phyloP scores from a whole-genome alignment of 1,140 invertebrate genomes.

The Pseudomyrmex gracilis region DNA sequence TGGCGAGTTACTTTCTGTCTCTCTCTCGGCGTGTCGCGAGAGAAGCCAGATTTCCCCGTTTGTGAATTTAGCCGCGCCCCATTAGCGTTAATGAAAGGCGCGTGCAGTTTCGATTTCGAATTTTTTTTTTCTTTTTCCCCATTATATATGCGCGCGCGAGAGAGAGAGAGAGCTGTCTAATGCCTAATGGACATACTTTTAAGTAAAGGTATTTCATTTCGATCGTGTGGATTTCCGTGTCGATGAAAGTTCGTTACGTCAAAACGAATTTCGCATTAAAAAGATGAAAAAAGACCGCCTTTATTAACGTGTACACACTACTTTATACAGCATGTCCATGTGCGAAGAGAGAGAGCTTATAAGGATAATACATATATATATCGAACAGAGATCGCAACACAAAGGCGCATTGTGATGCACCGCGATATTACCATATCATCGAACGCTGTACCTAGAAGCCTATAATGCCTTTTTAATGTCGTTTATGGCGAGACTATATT shows the following conservation, averaged over 20 bases:
- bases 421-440: slow-evolving; percentile 39
- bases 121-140: slow-evolving; percentile 55
- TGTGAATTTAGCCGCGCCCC: slow-evolving; percentile 52
- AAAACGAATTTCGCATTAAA: not conserved
- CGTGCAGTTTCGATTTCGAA: slow-evolving; percentile 56
- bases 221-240: not conserved
- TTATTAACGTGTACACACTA: not conserved
- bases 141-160: slow-evolving; percentile 41
- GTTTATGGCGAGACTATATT: not conserved
- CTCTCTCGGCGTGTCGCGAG: slow-evolving; percentile 12
- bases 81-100: slow-evolving; percentile 71
- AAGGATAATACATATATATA: not conserved
- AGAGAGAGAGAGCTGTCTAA: slow-evolving; percentile 47
- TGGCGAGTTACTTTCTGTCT: slow-evolving; percentile 48
- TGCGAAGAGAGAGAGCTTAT: too few relatives aligned
- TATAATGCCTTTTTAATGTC: slow-evolving; percentile 43
- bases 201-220: slow-evolving; percentile 62
- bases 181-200: slow-evolving; percentile 66
- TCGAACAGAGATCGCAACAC: slow-evolving; percentile 11
- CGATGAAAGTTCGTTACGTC: not conserved
- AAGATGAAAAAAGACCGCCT: not conserved
- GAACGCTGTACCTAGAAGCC: not conserved
- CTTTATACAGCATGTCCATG: too few relatives aligned
- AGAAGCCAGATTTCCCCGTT: slow-evolving; percentile 28
- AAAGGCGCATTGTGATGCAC: slow-evolving; percentile 32